Percentiles rank a stretch among this genome's conserved stretches.
Conservation (phyloP, 53 echinoderm and acorn worm species). For the Paracentrotus lividus region DNA sequence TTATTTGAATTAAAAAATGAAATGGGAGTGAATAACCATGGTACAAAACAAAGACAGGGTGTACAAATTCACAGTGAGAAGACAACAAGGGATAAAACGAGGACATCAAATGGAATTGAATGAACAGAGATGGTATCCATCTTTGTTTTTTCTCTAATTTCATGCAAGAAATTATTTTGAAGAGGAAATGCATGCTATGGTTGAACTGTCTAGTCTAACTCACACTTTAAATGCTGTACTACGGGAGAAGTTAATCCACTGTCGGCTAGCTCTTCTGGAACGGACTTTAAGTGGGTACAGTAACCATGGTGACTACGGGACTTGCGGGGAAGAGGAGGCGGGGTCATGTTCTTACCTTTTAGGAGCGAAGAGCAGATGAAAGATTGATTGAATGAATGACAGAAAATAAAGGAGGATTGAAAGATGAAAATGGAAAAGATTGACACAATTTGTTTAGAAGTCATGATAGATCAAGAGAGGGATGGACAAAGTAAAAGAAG, state of each 20-base stretch:
- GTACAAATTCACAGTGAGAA: background rate
- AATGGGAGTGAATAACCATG: background rate
- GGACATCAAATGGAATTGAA: background rate
- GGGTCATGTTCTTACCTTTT: slow-evolving; percentile 54
- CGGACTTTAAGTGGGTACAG: slow-evolving; percentile 69
- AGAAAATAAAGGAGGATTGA: background rate
- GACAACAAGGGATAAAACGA: background rate
- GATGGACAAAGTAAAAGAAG: background rate
- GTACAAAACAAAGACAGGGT: background rate
- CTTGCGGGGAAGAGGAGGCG: slow-evolving; percentile 72
- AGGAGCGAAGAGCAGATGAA: background rate
- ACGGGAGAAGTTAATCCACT: slow-evolving; percentile 48
- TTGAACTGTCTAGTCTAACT: slow-evolving; percentile 48
- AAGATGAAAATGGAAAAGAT: background rate
- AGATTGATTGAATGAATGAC: background rate
- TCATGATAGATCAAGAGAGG: background rate
- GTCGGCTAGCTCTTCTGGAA: slow-evolving; percentile 55
- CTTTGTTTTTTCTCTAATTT: background rate
- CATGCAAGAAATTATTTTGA: background rate
- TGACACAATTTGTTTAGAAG: background rate
- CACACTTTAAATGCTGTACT: slow-evolving; percentile 65
- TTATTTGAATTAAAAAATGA: background rate
- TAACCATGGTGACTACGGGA: slow-evolving; percentile 74
- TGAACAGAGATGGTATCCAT: background rate
- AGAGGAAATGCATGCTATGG: background rate